These are phyloP conservation scores for Larimichthys crocea DNA, from an alignment of 2,113 vertebrate genomes.

Conservation along the genomic window DNA sequence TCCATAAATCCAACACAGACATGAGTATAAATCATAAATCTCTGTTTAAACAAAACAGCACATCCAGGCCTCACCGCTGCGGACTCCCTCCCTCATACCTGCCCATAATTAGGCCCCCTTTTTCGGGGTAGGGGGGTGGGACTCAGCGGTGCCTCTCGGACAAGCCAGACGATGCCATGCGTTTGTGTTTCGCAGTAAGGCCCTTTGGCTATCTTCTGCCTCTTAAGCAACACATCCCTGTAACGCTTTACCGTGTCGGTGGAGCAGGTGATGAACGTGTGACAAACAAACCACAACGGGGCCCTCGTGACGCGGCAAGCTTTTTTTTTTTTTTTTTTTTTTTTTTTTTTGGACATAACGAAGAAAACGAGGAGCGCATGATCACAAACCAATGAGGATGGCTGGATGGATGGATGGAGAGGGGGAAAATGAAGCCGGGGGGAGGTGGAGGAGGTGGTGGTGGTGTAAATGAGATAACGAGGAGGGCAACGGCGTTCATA, in stretches of 20 bases:
- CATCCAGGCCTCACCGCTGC: constrained; percentile 34
- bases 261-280: constrained; percentile 50
- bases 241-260: constrained; percentile 16
- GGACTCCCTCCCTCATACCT: constrained; percentile 47
- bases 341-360: constrained; percentile 40
- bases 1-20: background rate
- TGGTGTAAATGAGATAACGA: constrained; percentile 42
- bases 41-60: background rate
- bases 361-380: constrained; percentile 74
- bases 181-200: constrained; percentile 36
- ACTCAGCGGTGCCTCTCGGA: constrained; percentile 7
- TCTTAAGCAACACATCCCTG: background rate
- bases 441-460: background rate
- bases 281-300: constrained; percentile 59
- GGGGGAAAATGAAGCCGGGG: background rate
- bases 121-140: background rate
- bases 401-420: background rate
- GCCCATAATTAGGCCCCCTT: constrained; percentile 55
- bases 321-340: background rate
- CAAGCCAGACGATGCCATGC: constrained; percentile 8
- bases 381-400: constrained; percentile 61
- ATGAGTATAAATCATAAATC: background rate
- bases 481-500: background rate
- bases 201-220: constrained; percentile 33
- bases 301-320: constrained; percentile 60